Evolutionary conservation across 2,888 invertebrate species (phyloP), one percentile per base, ranked within the genome.

Genomic region (Molorchus minor): DNA sequence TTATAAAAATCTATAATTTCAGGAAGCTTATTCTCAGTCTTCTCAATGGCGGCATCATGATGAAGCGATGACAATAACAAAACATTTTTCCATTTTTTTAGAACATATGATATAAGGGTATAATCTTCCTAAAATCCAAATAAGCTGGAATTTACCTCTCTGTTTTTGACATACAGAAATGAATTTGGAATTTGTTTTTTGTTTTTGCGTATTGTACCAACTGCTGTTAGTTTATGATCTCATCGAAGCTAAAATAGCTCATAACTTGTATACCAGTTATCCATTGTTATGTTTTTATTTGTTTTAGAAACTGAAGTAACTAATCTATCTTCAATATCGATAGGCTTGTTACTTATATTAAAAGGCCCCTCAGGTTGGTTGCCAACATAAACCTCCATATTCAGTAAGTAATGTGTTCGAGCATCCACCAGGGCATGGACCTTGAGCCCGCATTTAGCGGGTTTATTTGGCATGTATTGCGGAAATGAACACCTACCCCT

Each of bases 121-220:
- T 16, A 35, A 47, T 56, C 33, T 56, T 56, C 30, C n/a, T 41
- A 43, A 33, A 56, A 56, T 12, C 30, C 56, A 49, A 56, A 56
- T 30, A 56, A 41, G 10, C 30, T 30, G 3, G 13, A 38, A 15
- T 40, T 36, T 16, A 38, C 8, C 25, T 45, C 25, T 36, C 53
- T 45, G 46, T 59, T 55, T 17, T 17, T 25, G 16, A 43, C 25
- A 16, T 16, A 16, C n/a, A 43, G 10, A 12, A 54, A 29, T 44
- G 16, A 12, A 29, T 5, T 19, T 16, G 54, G 20, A 33, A 54
- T 44, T 8, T 10, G 13, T 44, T 12, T 38, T 33, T 54, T 54
- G n/a, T 44, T 54, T 16, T 61, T 61, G 35, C 47, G 12, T 1
- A 56, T 4, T 1, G 55, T 59, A 2, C 59, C 43, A 3, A 59